These are phyloP conservation scores for Eupeodes corollae DNA, from an alignment of 1,140 invertebrate genomes.

Conservation along the genomic window DNA sequence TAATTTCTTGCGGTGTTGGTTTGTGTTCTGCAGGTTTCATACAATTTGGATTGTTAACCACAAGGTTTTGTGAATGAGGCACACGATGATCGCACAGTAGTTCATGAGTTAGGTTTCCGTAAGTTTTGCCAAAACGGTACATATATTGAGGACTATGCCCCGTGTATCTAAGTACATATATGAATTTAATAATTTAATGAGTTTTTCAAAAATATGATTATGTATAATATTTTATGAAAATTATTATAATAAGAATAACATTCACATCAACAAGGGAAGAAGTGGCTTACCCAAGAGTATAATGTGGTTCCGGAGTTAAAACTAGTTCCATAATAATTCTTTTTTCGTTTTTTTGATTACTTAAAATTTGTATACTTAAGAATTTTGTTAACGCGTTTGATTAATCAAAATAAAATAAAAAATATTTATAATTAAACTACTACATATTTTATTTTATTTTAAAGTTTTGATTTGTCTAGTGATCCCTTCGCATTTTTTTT, in stretches of 20 bases:
- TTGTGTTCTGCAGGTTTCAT: constrained; percentile 48
- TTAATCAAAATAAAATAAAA: neutral
- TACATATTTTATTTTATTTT: neutral
- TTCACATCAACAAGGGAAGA: too few species aligned
- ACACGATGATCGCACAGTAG: constrained; percentile 57
- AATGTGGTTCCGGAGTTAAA: constrained; percentile 43
- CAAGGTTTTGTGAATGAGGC: constrained; percentile 52
- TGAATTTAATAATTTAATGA: neutral
- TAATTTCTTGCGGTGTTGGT: constrained; percentile 48
- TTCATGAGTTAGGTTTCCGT: constrained; percentile 56
- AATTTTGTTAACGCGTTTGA: neutral
- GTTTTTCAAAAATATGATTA: neutral
- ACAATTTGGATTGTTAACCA: constrained; percentile 49
- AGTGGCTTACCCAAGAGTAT: constrained; percentile 46
- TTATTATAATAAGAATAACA: too few species aligned
- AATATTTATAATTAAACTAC: neutral
- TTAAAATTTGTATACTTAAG: constrained; percentile 5
- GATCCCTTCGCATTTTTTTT: too few species aligned
- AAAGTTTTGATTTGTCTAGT: neutral
- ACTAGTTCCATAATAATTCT: constrained; percentile 20
- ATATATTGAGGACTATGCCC: constrained; percentile 61
- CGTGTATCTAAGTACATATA: constrained; percentile 45
- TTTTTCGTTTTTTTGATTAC: neutral
- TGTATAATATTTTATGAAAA: too few species aligned
- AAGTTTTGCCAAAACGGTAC: constrained; percentile 57